Percentiles rank a stretch among this genome's conserved stretches.
Evolutionary conservation across 2,888 invertebrate species (phyloP).

Genomic region (Microplitis manilae): DNA sequence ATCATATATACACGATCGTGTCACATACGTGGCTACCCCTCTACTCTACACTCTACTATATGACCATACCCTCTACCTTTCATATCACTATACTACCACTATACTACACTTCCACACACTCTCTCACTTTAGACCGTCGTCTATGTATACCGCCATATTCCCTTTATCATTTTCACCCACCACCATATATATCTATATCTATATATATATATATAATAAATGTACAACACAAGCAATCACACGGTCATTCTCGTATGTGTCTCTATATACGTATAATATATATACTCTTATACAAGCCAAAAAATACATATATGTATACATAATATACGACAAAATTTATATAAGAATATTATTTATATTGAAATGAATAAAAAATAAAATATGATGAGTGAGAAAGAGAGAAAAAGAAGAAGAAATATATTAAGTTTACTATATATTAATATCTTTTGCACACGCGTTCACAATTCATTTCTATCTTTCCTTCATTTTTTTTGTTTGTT

Average conservation of each 20-base stretch:
- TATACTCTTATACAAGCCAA: neutral
- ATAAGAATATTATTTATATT: too few relatives aligned
- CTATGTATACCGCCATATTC: neutral
- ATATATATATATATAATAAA: neutral
- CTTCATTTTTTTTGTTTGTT: neutral
- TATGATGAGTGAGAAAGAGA: neutral
- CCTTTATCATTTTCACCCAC: neutral
- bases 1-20: neutral
- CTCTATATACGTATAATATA: neutral
- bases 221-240: neutral
- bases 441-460: neutral
- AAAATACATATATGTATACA: neutral
- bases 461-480: neutral
- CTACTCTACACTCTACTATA: neutral
- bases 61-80: neutral
- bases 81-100: neutral
- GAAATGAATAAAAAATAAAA: too few relatives aligned
- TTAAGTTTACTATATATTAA: neutral
- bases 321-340: neutral
- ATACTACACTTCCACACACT: neutral
- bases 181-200: neutral
- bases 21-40: neutral
- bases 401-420: slow-evolving; percentile 5
- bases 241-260: neutral
- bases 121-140: neutral